Evolutionary conservation across 64 coral and sea anemone species (phyloP), one percentile per base, ranked within the genome.

Genomic region (Actinia equina): DNA sequence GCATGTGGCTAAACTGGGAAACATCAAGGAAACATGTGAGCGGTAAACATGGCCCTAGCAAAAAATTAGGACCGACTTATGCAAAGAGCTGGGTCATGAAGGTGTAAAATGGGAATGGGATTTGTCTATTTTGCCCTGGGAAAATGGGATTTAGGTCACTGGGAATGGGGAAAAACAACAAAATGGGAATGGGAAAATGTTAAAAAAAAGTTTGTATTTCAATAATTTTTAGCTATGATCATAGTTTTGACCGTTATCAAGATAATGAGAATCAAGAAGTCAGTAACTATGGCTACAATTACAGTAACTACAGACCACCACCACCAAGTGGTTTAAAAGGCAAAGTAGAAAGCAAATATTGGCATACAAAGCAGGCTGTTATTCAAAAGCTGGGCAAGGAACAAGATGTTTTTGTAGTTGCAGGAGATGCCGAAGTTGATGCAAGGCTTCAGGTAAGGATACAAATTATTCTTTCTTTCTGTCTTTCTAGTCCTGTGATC

Each of bases 341-440:
- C 25, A 99, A 99, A 52, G 91, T 99, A 55, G 90, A 99, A 74
- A 90, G 92, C 62, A 99, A 99, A 60, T 99, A 95, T 57, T 99
- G 92, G 88, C 93, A 95, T 26, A 95, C 93, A 1, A 99, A 99
- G 89, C 97, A 99, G 83, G 86, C 93, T 0, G 77, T 99, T 51
- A 95, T 99, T 23, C 87, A 99, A 69, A 99, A 99, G 44, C 57
- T 99, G 13, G 97, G 97, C 44, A 99, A 99, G 55, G 90, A 95
- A 45, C 97, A 99, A 82, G 97, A 99, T 61, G 81, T 70, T 45
- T 99, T 88, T 93, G 97, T 99, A 4, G 93, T 99, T 23, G 93
- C 94, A 57, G 97, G 97, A 82, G 97, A 99, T 93, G 91, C 93
- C 79, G 97, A 99, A 71, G 97, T 99, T 53, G 97, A 99, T 83